Base-by-base conservation (phyloP, 1,140 invertebrate genomes). In the Aphaenogaster rudis region DNA sequence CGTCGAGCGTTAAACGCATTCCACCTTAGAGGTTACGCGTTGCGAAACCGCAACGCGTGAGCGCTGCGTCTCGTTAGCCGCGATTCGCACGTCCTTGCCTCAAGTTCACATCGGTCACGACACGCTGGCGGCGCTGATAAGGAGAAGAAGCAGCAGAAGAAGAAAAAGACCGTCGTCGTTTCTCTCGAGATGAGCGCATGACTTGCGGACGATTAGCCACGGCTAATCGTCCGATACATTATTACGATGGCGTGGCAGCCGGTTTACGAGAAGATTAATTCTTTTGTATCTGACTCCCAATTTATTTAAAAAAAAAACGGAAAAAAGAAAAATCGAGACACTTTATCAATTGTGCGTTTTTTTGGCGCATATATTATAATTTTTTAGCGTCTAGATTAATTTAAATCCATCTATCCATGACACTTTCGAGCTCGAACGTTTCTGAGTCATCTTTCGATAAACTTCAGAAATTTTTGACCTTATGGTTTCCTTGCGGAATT, bases 1-100 rank as follows among this genome's bases (percentile, higher is more conserved):
- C 95, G 95, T 95, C 91, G 90, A 95, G 93, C 93, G 94, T 95
- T 95, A 95, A 95, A 95, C 94, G 94, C 95, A 95, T 95, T 95
- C 94, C 94, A 94, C 86, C 93, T 95, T 95, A 95, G 94, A 95
- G 95, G 94, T 94, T 95, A 94, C 92, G 90, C 86, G 92, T 95
- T 95, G 94, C 94, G 92, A 95, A 95, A 95, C 86, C 90, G 88
- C 91, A 82, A 61, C 76, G 69, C 64, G 80, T 88, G 88, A 85
- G 85, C 86, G 91, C 92, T 90, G 91, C 93, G 91, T 95, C 94
- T 95, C 90, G 93, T 95, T 95, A 95, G 92, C 92, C 91, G 92
- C 92, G 93, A 95, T 94, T 94, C 91, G 91, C 91, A 86, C 91
- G 93, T 94, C 94, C 94, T 95, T 95, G 93, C 93, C 88, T 95